phyloP scores from a whole-genome alignment of 1,140 invertebrate species.

The Akabosia matsudoensis region DNA sequence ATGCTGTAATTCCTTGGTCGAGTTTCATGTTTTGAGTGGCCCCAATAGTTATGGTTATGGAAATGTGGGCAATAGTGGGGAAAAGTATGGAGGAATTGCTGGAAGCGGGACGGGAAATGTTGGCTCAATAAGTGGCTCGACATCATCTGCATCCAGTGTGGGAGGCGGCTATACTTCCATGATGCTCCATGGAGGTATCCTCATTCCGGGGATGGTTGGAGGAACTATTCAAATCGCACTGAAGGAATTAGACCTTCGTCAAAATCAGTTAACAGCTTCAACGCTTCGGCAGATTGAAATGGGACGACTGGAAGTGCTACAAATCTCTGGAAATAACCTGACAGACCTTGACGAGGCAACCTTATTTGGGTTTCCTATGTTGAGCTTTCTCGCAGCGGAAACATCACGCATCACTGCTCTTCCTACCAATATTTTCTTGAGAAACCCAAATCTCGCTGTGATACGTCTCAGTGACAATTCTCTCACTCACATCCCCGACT shows the following conservation, averaged over 20 bases:
- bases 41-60: background rate
- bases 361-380: conserved; percentile 68
- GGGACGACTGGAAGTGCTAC: conserved; percentile 66
- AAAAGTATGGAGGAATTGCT: conserved; percentile 10
- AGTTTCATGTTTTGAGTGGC: conserved; percentile 35
- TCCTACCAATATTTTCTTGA: conserved; percentile 63
- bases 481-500: conserved; percentile 45
- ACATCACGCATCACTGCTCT: conserved; percentile 64
- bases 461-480: conserved; percentile 50
- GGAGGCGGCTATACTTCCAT: conserved; percentile 1
- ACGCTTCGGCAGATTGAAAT: conserved; percentile 61
- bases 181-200: conserved; percentile 59
- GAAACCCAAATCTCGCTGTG: conserved; percentile 48
- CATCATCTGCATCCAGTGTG: background rate
- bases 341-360: conserved; percentile 63
- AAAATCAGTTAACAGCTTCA: conserved; percentile 63
- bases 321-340: conserved; percentile 73
- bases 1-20: conserved; percentile 42
- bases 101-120: background rate
- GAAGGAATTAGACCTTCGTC: conserved; percentile 66
- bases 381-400: conserved; percentile 68
- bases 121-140: background rate
- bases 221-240: conserved; percentile 62
- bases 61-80: conserved; percentile 14
- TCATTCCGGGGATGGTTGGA: conserved; percentile 56